phyloP scores from a whole-genome alignment of 2,797 vertebrate species.

The Labroides dimidiatus region DNA sequence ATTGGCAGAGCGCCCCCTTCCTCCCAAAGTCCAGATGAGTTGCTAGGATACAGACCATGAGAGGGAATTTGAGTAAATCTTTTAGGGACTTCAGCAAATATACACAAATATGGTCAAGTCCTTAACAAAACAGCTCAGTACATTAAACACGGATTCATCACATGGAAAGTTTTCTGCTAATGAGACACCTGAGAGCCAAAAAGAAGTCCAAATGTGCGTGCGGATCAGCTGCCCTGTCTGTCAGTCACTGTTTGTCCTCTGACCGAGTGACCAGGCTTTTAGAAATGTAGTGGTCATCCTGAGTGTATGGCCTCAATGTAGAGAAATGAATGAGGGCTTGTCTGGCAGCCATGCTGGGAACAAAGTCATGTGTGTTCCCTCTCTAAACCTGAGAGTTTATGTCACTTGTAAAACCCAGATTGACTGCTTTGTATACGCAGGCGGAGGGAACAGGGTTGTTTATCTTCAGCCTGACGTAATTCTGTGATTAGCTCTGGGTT shows the following conservation, averaged over 20 bases:
- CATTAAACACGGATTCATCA: constrained; percentile 72
- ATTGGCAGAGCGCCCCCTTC: constrained; percentile 57
- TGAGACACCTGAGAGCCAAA: constrained; percentile 33
- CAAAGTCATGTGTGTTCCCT: constrained; percentile 68
- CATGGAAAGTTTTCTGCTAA: constrained; percentile 26
- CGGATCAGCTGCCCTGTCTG: constrained; percentile 44
- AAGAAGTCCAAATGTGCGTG: constrained; percentile 32
- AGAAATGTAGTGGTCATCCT: constrained; percentile 74
- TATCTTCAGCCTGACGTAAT: constrained; percentile 73
- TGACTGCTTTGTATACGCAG: constrained; percentile 59
- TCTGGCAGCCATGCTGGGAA: constrained; percentile 62
- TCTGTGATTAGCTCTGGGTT: constrained; percentile 68
- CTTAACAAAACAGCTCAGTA: constrained; percentile 56
- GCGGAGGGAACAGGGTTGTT: constrained; percentile 65
- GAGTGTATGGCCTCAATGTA: constrained; percentile 73
- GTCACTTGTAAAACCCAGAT: constrained; percentile 75
- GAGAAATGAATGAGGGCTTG: constrained; percentile 76
- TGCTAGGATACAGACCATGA: constrained; percentile 74
- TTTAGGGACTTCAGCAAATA: constrained; percentile 56
- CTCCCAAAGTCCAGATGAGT: constrained; percentile 50
- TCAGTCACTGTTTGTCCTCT: constrained; percentile 60
- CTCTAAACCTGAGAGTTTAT: constrained; percentile 72
- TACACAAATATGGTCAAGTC: constrained; percentile 60
- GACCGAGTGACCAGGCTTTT: constrained; percentile 60
- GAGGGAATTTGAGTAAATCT: constrained; percentile 79